Evolutionary conservation across 37 sponge, comb jelly and placozoan genomes (phyloP), one percentile per base, ranked within the genome.

Genomic region (Spongilla lacustris): DNA sequence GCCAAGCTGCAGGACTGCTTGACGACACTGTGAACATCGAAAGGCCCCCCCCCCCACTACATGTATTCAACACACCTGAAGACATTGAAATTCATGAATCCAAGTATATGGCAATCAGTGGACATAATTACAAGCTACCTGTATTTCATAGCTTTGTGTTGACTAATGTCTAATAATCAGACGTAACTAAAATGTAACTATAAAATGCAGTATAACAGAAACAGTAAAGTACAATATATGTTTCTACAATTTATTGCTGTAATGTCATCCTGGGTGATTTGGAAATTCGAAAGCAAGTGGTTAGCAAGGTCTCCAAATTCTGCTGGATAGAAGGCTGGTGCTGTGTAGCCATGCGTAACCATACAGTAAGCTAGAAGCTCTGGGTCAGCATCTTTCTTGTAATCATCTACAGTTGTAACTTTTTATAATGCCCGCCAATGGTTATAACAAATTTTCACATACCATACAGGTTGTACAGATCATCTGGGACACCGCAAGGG

Each of bases 401-500:
- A 85, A 25, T 76, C 68, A 77, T 85, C 28, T 35, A 85, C 14
- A 25, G 25, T 23, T 11, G 17, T 41, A 29, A 38, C 17, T 9
- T 5, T 25, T 76, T 76, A 76, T 76, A 36, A 31, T 76, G 13
- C 36, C 19, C 36, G 17, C 24, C 36, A 34, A 10, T 50, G 41
- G 10, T 36, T 11, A 12, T 11, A 76, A 11, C 11, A 12, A n/a
- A 11, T 76, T 32, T 11, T 76, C 35, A 32, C 36, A 33, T 58
- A 41, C 41, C 41, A 41, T 41, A 41, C 3, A 85, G 46, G 78
- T 77, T n/a, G 32, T 77, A 85, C 11, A 85, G 68, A 37, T 85
- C 85, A 77, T 75, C 75, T 50, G 84, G 84, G 14, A 84, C 76
- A 24, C 84, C 84, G 41, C 78, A 23, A 23, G 85, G 85, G 32